Percentiles rank a stretch among this genome's conserved stretches.
Conservation (phyloP, 92 coral and sea anemone genomes). For the Scolanthus callimorphus region DNA sequence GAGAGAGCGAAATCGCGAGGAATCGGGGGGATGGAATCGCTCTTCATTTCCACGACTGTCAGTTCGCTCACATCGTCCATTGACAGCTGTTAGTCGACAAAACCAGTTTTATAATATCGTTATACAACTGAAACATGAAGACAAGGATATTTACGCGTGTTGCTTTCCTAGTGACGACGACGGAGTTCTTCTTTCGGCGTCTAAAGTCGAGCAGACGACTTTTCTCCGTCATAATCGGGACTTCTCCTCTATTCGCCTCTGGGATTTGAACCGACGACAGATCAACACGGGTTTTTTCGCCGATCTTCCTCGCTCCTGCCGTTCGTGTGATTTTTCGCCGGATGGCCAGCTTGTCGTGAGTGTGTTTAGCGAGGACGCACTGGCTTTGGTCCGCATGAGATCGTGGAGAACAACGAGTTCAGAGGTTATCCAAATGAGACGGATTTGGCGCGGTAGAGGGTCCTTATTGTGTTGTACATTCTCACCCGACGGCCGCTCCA, state of each 20-base stretch:
- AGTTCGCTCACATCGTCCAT: conserved; percentile 74
- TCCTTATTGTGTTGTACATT: conserved; percentile 74
- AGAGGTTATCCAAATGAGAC: conserved; percentile 86
- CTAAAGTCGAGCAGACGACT: conserved; percentile 88
- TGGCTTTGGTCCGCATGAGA: conserved; percentile 85
- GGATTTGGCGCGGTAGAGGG: conserved; percentile 84
- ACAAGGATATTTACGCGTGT: conserved; percentile 86
- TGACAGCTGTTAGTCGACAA: conserved; percentile 48
- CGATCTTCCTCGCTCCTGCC: conserved; percentile 83
- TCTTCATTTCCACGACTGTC: conserved; percentile 77
- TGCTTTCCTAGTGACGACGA: conserved; percentile 91
- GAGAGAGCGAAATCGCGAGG: conserved; percentile 11
- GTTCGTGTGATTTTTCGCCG: conserved; percentile 88
- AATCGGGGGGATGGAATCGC: conserved; percentile 22
- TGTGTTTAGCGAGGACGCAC: conserved; percentile 78
- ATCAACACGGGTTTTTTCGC: conserved; percentile 88
- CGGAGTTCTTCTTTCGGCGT: conserved; percentile 77
- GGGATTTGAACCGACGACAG: conserved; percentile 86
- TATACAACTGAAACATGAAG: conserved; percentile 85
- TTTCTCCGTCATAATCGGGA: conserved; percentile 81
- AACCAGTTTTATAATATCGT: conserved; percentile 75
- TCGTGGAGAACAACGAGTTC: conserved; percentile 94
- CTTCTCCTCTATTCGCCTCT: conserved; percentile 82
- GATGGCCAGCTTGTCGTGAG: conserved; percentile 88
- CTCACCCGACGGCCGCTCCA: conserved; percentile 83